These are phyloP conservation scores for Hassar affinis DNA, from an alignment of 2,113 vertebrate species.

Conservation along the genomic window DNA sequence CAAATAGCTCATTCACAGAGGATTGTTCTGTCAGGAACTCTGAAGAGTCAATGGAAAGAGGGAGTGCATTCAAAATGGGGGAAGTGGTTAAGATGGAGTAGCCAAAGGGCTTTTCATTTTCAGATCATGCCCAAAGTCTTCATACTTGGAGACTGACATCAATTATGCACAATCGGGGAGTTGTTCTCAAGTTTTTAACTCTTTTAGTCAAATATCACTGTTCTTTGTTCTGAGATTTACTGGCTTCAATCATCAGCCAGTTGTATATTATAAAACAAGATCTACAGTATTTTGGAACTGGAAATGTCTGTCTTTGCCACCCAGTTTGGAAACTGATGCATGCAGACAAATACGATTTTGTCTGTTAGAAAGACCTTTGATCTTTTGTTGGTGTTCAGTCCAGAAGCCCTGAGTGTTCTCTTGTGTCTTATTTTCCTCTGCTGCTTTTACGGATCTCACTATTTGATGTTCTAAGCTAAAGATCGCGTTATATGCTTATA, in stretches of 20 bases:
- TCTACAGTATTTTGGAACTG: conserved; percentile 8
- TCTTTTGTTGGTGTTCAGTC: neutral
- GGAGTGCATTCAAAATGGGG: neutral
- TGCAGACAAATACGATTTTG: conserved; percentile 9
- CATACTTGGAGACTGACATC: conserved; percentile 39
- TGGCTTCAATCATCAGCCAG: conserved; percentile 8
- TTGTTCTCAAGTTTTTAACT: conserved; percentile 32
- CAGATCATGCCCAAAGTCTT: conserved; percentile 5
- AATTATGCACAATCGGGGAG: conserved; percentile 39
- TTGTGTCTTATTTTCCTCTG: neutral
- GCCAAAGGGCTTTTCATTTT: conserved; percentile 43
- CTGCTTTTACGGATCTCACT: neutral
- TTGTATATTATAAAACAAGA: neutral
- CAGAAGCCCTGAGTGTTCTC: neutral
- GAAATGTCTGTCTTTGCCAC: conserved; percentile 18
- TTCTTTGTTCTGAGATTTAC: conserved; percentile 21
- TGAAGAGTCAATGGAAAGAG: conserved; percentile 11
- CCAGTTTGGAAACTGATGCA: conserved; percentile 25
- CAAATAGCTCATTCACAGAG: conserved; percentile 3
- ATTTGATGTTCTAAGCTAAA: neutral
- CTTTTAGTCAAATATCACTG: conserved; percentile 38
- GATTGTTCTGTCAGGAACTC: conserved; percentile 14
- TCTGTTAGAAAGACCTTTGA: conserved; percentile 9
- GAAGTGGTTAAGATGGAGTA: neutral
- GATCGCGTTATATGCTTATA: neutral